These are phyloP conservation scores for Agelaius tricolor DNA, from an alignment of 2,113 vertebrate genomes.

Conservation along the genomic window DNA sequence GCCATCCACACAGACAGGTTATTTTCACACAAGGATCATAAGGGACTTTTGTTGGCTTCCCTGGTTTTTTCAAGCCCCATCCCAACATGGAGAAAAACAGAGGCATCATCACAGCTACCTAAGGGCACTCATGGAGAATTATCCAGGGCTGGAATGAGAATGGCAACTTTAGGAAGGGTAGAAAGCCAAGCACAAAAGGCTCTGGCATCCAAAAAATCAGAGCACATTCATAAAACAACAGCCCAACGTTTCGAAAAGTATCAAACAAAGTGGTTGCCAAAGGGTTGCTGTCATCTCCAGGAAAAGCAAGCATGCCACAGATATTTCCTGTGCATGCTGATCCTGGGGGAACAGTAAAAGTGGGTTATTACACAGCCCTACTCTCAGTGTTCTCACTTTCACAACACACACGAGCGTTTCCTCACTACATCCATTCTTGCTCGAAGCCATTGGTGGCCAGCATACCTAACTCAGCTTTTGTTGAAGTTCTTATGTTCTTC, in stretches of 20 bases:
- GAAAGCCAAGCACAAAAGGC: neutral
- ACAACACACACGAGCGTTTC: slow-evolving; percentile 32
- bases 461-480: slow-evolving; percentile 61
- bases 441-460: slow-evolving; percentile 44
- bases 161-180: neutral
- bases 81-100: neutral
- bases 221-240: slow-evolving; percentile 4
- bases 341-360: slow-evolving; percentile 52
- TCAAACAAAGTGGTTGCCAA: slow-evolving; percentile 21
- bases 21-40: neutral
- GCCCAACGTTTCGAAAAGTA: neutral
- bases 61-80: neutral
- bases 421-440: slow-evolving; percentile 42
- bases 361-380: slow-evolving; percentile 52
- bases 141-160: neutral
- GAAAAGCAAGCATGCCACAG: slow-evolving; percentile 66
- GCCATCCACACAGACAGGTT: neutral
- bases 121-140: neutral
- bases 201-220: neutral
- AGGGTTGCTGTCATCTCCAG: slow-evolving; percentile 60
- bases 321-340: slow-evolving; percentile 47
- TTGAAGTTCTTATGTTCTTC: slow-evolving; percentile 51
- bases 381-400: slow-evolving; percentile 51
- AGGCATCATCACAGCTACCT: neutral
- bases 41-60: neutral